Evolutionary conservation across 2,797 vertebrate species (phyloP).

Genomic region (Cossypha polioptera): DNA sequence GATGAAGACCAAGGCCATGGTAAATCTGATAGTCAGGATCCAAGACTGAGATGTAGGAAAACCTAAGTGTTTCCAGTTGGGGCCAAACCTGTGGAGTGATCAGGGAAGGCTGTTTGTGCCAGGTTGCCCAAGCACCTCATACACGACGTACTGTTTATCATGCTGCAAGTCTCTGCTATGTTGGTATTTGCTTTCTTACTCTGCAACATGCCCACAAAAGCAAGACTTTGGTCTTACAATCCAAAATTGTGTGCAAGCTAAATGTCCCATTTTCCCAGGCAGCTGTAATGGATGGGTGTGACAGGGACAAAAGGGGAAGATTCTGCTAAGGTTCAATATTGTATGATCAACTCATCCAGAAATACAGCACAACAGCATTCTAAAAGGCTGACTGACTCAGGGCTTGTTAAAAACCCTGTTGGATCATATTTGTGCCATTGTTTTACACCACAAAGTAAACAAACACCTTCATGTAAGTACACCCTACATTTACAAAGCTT

Average conservation of each 20-base stretch:
- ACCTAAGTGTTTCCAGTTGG: background rate
- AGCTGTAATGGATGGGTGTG: background rate
- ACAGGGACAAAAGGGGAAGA: background rate
- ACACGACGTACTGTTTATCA: background rate
- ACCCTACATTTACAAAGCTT: background rate
- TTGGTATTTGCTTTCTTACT: background rate
- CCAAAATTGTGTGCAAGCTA: background rate
- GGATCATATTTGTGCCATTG: background rate
- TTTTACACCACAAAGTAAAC: background rate
- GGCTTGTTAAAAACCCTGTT: background rate
- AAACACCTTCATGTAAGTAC: background rate
- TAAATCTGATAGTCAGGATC: background rate
- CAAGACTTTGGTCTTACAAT: background rate
- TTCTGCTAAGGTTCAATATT: background rate
- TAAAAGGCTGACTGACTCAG: background rate
- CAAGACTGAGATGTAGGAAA: background rate
- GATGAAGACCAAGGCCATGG: background rate
- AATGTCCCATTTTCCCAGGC: background rate
- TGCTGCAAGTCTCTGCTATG: background rate
- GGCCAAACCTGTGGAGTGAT: background rate
- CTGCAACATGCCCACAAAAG: background rate
- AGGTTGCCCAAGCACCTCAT: background rate
- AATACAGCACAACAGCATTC: background rate
- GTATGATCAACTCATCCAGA: background rate
- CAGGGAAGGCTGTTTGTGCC: background rate